A percentile compares a stretch with the other conserved stretches of the same genome.
Conservation (phyloP, 2,113 vertebrate genomes). For the Bos javanicus region DNA sequence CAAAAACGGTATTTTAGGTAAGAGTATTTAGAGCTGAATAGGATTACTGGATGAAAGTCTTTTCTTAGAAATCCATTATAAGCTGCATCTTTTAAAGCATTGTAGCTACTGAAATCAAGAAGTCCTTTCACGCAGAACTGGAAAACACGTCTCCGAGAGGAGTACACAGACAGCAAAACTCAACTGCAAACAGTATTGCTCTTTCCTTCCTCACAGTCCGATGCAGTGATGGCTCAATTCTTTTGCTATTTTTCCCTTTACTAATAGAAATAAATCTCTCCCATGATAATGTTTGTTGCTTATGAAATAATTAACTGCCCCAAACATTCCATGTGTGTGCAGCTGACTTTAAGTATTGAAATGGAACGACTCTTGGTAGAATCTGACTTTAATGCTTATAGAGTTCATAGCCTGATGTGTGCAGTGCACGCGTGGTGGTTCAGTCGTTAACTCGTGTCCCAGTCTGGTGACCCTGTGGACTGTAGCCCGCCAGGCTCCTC, state of each 20-base stretch:
- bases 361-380: not conserved
- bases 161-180: no score
- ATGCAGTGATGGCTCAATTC: accelerated
- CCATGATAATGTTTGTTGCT: no score
- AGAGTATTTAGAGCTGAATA: not conserved
- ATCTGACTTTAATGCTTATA: no score
- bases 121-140: accelerated
- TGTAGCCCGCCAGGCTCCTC: not conserved
- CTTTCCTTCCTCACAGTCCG: not conserved
- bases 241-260: not conserved
- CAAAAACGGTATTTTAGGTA: not conserved
- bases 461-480: no score
- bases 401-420: accelerated
- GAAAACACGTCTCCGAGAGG: not conserved
- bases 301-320: not conserved
- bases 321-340: accelerated
- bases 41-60: not conserved
- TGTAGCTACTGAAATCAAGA: not conserved
- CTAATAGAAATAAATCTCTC: no score
- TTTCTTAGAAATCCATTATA: not conserved
- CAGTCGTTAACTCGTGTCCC: accelerated
- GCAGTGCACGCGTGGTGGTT: accelerated
- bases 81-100: not conserved
- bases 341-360: not conserved
- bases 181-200: accelerated